Evolutionary conservation across 2,113 vertebrate genomes (phyloP).

Genomic region (Nymphicus hollandicus): DNA sequence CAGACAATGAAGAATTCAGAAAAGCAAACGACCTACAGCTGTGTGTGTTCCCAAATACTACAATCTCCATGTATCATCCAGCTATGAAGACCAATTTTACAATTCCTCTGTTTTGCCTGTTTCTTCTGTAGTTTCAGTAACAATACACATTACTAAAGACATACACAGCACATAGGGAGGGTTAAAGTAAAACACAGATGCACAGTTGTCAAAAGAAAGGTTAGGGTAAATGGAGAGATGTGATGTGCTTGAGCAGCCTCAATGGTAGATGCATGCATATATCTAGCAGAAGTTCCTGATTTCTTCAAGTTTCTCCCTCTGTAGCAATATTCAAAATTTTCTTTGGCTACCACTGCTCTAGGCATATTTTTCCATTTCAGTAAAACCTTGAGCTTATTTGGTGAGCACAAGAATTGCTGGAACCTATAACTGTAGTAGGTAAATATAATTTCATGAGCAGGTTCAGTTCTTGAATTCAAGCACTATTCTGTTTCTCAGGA

Average conservation of each 20-base stretch:
- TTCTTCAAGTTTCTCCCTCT: neutral
- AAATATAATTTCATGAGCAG: neutral
- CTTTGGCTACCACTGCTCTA: neutral
- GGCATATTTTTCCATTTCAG: neutral
- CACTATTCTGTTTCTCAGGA: neutral
- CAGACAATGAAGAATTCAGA: neutral
- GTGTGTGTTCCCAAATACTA: neutral
- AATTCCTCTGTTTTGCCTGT: neutral
- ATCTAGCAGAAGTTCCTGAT: neutral
- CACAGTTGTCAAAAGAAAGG: neutral
- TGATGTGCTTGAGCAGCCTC: neutral
- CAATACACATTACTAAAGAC: neutral
- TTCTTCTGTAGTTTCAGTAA: neutral
- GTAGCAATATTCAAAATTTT: neutral
- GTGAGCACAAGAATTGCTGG: neutral
- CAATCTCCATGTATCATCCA: neutral
- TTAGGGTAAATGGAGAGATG: neutral
- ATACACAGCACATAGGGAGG: neutral
- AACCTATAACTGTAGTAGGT: neutral
- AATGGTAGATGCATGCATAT: neutral
- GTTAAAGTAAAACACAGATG: neutral
- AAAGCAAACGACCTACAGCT: neutral
- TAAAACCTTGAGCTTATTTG: neutral
- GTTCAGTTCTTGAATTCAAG: neutral
- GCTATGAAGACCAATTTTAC: neutral